Conservation (phyloP, 2,113 vertebrate species). For the Serranochromis macrocephalus region DNA sequence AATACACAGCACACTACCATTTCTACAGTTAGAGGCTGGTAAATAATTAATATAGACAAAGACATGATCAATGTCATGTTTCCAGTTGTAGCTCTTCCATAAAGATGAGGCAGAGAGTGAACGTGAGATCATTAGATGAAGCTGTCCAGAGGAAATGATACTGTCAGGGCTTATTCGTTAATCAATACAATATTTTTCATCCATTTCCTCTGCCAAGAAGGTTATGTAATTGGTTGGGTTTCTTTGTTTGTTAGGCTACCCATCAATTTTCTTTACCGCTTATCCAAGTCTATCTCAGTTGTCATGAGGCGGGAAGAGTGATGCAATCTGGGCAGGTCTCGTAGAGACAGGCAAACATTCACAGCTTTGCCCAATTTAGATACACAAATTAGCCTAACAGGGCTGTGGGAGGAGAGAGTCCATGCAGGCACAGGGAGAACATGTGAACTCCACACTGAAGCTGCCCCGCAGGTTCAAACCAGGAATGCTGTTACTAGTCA, state of each 20-base stretch:
- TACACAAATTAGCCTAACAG: neutral
- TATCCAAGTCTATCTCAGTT: neutral
- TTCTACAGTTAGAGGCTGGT: neutral
- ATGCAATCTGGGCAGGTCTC: neutral
- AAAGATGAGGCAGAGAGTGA: fast-evolving
- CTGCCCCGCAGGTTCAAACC: neutral
- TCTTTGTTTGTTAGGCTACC: neutral
- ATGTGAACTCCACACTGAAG: neutral
- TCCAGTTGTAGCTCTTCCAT: neutral
- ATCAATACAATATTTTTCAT: neutral
- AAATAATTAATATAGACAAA: neutral
- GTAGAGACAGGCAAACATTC: neutral
- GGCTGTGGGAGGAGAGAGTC: neutral
- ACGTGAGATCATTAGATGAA: neutral
- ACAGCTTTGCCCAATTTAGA: neutral
- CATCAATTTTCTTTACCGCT: neutral
- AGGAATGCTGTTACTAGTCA: neutral
- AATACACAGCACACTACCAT: neutral
- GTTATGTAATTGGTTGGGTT: fast-evolving
- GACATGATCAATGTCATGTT: neutral
- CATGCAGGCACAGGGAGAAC: neutral
- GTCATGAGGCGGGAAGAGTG: neutral
- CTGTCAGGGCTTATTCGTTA: fast-evolving
- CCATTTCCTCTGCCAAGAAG: neutral
- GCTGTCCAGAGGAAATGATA: neutral